Base-by-base conservation (phyloP, 2,797 vertebrate species). In the Poeciliopsis gracilis region DNA sequence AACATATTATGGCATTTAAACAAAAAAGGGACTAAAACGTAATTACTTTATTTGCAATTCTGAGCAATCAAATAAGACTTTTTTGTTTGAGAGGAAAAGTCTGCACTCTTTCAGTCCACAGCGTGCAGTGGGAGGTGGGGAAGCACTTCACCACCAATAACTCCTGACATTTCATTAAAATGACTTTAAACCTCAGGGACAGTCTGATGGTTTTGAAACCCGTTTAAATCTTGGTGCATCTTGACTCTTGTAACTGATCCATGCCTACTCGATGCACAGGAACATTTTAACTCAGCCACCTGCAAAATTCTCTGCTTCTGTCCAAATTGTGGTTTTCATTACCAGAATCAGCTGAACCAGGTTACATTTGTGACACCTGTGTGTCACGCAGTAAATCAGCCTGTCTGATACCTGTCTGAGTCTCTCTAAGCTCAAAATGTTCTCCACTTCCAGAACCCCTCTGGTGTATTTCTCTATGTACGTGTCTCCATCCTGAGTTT, bases 401-500 rank as follows among this genome's bases (percentile, higher is more conserved):
- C 9, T 36, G 1, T 67, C 41, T 20, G 25, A 61, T 85, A 95
- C 97, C 97, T 98, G 97, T 78, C 97, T 94, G 23, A 99, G 95
- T 78, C 97, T 95, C 86, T 99, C 98, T 6, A 99, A 95, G 79
- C 97, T 97, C 83, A 99, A 90, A 84, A 99, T 98, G 89, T 98
- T 99, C 89, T 99, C 97, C 87, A 99, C 97, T 79, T 99, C 97
- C 89, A 99, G 94, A 77, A 99, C 97, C 0, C 97, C 97, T 0
- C 97, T 94, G 0, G 97, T 99, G 92, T 99, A 99, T 76, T 99
- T 99, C 88, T 99, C 98, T 9, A 99, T 99, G 90, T 99, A 99
- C 0, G 96, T 98, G 92, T 99, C 98, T 0, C 98, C 98, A 2
- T 98, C 97, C 0, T 95, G 93, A 0, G 96, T 94, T 79, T 97